Base-by-base conservation (phyloP, 2,113 vertebrate genomes). In the Thunnus thynnus region DNA sequence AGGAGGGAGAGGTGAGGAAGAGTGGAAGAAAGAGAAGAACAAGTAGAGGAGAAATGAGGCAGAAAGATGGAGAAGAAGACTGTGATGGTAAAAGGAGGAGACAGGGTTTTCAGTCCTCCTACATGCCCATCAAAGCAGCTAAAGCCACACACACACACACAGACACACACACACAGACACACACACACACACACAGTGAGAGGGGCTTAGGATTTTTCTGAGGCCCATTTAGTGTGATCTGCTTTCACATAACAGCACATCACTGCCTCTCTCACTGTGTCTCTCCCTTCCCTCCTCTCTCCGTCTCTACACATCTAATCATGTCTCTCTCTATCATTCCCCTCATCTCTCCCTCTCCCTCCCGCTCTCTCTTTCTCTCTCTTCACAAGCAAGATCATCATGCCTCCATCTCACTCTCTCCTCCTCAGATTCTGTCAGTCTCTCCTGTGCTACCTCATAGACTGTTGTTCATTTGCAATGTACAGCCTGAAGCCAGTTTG, bases 51-150 rank as follows among this genome's bases (percentile, higher is more conserved):
- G 56, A 61, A 48, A 51, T 55, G 64, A 76, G 57, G 80, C 62
- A 80, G 83, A 55, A 79, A 80, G 69, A 57, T 4, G 13, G 44
- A 69, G 27, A 65, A 1, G 58, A 77, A 67, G n/a, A 13, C 27
- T 56, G 80, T 89, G 87, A 91, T 64, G 48, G 48, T 89, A 65
- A 89, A 58, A 75, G 65, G 54, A 78, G 62, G 62, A 87, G 89
- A 86, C 89, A 84, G 70, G 74, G 78, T 67, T 87, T 77, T 46
- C 60, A 72, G 52, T 86, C 65, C 76, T 84, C 65, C 76, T 80
- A 79, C 85, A 79, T 58, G 27, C 18, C 70, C 55, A 52, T 80
- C 74, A 65, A 60, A n/a, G 36, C 27, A 44, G 20, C 57, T 54
- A 6, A 72, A 57, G 10, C 56, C 50, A n/a, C n/a, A 20, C 57